Conservation (phyloP, 2,888 invertebrate species). For the Eilema caniola region DNA sequence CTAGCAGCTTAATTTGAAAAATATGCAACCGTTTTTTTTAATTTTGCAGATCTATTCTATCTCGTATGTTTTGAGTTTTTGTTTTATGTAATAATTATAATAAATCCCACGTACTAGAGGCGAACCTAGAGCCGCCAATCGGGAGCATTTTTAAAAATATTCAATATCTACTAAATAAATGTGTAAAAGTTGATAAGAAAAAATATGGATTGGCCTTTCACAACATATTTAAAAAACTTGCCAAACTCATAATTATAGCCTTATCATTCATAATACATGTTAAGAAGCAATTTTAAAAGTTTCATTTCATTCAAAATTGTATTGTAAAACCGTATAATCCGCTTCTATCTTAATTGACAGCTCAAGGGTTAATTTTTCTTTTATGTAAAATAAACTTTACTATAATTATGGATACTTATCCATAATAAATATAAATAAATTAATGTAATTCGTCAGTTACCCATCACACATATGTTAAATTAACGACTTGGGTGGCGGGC, state of each 20-base stretch:
- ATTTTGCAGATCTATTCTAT: background rate
- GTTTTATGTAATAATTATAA: background rate
- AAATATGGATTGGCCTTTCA: background rate
- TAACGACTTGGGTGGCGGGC: slow-evolving; percentile 2
- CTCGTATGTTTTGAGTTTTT: background rate
- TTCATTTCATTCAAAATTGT: slow-evolving; percentile 23
- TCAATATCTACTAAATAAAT: background rate
- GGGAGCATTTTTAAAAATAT: background rate
- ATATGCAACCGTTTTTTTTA: background rate
- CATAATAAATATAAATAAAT: slow-evolving; percentile 10
- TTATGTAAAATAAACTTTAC: background rate
- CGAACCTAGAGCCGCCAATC: too few species aligned
- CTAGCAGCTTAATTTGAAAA: slow-evolving; percentile 23
- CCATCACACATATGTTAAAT: background rate
- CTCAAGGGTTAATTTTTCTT: slow-evolving; percentile 1
- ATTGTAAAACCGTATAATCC: slow-evolving; percentile 8
- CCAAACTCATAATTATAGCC: slow-evolving; percentile 2
- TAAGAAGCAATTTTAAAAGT: slow-evolving; percentile 4
- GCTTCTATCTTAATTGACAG: background rate
- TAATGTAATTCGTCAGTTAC: background rate
- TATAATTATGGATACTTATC: background rate
- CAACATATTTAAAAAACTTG: background rate
- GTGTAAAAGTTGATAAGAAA: too few species aligned
- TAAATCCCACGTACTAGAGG: background rate
- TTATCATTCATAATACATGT: background rate